Base-by-base conservation (phyloP, 2,888 invertebrate species). In the Cephalotes varians region DNA sequence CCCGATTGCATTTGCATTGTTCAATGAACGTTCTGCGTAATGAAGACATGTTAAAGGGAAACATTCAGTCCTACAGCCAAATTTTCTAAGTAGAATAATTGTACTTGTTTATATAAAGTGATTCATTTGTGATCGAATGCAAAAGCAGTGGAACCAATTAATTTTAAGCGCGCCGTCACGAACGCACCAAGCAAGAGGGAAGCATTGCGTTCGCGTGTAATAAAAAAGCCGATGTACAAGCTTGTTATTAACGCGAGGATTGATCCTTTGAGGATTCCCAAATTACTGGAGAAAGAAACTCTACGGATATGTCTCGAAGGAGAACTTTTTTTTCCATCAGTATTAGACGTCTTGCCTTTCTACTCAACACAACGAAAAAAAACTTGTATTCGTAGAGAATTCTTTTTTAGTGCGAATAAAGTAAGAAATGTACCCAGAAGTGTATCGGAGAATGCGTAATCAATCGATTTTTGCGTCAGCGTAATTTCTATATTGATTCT, bases 111-210 rank as follows among this genome's bases (percentile, higher is more conserved):
- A 84, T 87, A 65, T 67, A 84, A 64, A 72, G 28, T 49, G 31
- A 64, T 58, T 37, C 49, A 58, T 86, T 81, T 82, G 62, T 82
- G 84, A 85, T 84, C 77, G 56, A 84, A 60, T 62, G 72, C 71
- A 77, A 76, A 72, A 81, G 77, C 69, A 65, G 49, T 76, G 44
- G 65, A 79, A 84, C 73, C 51, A 82, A 83, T 83, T 82, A 84
- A 62, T 15, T 40, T 77, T 82, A 83, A 83, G 73, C 77, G 40
- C 31, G 54, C 21, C 51, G 15, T 40, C 25, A 31, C n/a, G 62
- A 37, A 51, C 34, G 54, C 18, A 76, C 6, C 6, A n/a, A 18
- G n/a, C 15, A 15, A 60, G n/a, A 58, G 15, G 15, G 37, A 62
- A 64, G 51, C n/a, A 58, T 31, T 3, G 7, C 15, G 28, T 64